Evolutionary conservation across 2,888 invertebrate genomes (phyloP), one percentile per base, ranked within the genome.

Genomic region (Drosophila ustulata): DNA sequence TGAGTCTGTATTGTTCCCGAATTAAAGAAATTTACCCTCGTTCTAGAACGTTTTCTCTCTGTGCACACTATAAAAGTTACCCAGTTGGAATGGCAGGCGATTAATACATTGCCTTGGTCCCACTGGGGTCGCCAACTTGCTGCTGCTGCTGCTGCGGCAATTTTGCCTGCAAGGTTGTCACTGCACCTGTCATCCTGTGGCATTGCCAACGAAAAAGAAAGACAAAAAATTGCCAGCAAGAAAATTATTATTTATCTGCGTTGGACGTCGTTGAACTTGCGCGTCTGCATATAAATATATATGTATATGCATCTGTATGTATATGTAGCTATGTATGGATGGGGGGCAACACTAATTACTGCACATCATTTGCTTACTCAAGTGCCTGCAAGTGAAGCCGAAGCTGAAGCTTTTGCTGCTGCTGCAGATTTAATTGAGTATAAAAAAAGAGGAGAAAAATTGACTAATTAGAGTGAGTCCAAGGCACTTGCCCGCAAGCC

Each of bases 351-450:
- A 89, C 89, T 86, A 86, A 86, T 86, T 86, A 86, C 89, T 85
- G 88, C 89, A 88, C 89, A 89, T 86, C 85, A 86, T 86, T 86
- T 86, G 85, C 85, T 89, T 86, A 89, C 88, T 75, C 88, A 71
- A 86, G 87, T 78, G 88, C 70, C 75, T 72, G 80, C 77, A 67
- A 71, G 70, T 70, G 57, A 65, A 65, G 71, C 66, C 34, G 47
- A n/a, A 13, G 47, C 30, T n/a, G 26, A 11, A 4, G 11, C 34
- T 9, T 9, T 9, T 9, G 13, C 25, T 23, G 23, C 43, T 23
- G 45, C 39, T 68, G 76, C 88, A 82, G 80, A 88, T 86, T 86
- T 89, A 86, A 86, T 86, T 86, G 83, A 88, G 83, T 88, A 83
- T 75, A 86, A 81, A 79, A 62, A 74, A 78, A 59, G 25, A 61